A percentile compares a stretch with the other conserved stretches of the same genome.
Evolutionary conservation across 1,140 invertebrate species (phyloP).

Genomic region (Apis florea): DNA sequence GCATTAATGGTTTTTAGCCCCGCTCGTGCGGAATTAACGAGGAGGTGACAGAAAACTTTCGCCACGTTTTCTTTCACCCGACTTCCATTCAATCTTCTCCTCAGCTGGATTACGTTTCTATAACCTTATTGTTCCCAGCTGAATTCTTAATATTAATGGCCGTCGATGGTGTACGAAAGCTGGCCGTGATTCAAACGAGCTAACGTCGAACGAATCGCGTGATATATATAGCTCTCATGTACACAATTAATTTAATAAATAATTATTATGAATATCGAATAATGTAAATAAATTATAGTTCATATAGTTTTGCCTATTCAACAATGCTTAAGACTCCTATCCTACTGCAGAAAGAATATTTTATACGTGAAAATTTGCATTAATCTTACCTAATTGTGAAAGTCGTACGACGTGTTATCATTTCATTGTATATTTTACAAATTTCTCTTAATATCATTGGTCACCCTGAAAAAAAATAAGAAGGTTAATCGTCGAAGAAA

Average conservation of each 20-base stretch:
- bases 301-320: too few relatives aligned
- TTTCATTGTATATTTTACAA: too few relatives aligned
- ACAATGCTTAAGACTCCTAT: too few relatives aligned
- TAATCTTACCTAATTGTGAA: too few relatives aligned
- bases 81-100: constrained; percentile 6
- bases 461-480: background rate
- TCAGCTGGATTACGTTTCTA: constrained; percentile 16
- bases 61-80: constrained; percentile 27
- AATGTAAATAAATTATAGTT: too few relatives aligned
- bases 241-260: too few relatives aligned
- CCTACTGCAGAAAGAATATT: too few relatives aligned
- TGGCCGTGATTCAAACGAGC: constrained; percentile 24
- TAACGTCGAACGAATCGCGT: background rate
- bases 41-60: constrained; percentile 39
- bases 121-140: constrained; percentile 28
- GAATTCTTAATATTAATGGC: constrained; percentile 50
- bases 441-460: too few relatives aligned
- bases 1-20: constrained; percentile 39
- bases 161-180: background rate
- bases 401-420: too few relatives aligned
- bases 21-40: constrained; percentile 44
- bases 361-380: constrained; percentile 76
- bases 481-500: background rate
- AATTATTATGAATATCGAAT: too few relatives aligned
- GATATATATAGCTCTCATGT: too few relatives aligned